Evolutionary conservation across 30 jellyfish, hydroid and myxozoan species (phyloP).

Genomic region (Aurelia sp.): DNA sequence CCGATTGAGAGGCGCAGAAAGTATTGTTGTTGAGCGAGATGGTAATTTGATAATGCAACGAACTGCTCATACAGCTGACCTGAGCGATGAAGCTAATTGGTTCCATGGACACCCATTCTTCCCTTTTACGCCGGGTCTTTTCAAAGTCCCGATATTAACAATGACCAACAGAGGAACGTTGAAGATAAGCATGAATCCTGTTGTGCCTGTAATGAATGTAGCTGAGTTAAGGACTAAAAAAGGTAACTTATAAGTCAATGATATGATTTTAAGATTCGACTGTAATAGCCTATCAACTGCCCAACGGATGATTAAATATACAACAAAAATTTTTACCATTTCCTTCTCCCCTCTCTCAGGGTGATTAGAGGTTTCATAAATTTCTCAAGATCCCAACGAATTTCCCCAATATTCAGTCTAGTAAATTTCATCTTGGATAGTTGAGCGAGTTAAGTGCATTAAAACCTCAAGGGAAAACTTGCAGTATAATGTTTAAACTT

Average conservation of each 20-base stretch:
- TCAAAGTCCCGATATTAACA: slow-evolving; percentile 20
- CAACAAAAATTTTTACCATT: too few relatives aligned
- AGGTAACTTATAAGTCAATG: slow-evolving; percentile 1
- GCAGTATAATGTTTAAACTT: too few relatives aligned
- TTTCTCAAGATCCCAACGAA: too few relatives aligned
- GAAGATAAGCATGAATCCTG: slow-evolving; percentile 38
- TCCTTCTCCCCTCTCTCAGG: too few relatives aligned
- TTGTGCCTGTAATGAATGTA: slow-evolving; percentile 24
- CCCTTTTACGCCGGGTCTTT: slow-evolving; percentile 52
- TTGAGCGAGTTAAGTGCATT: too few relatives aligned
- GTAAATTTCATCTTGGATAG: too few relatives aligned
- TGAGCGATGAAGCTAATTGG: slow-evolving; percentile 67
- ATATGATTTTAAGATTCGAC: too few relatives aligned
- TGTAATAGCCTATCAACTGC: too few relatives aligned
- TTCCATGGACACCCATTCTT: slow-evolving; percentile 50
- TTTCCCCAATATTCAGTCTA: too few relatives aligned
- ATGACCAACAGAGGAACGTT: slow-evolving; percentile 47
- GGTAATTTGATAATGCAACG: slow-evolving; percentile 50
- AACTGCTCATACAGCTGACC: slow-evolving; percentile 51
- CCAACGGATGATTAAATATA: too few relatives aligned
- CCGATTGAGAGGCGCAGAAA: slow-evolving; percentile 51
- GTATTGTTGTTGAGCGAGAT: slow-evolving; percentile 50
- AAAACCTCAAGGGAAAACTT: too few relatives aligned
- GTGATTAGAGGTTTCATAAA: too few relatives aligned
- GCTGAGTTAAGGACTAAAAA: slow-evolving; percentile 40